These are phyloP conservation scores for Lymantria dispar DNA, from an alignment of 2,888 invertebrate genomes.

Conservation along the genomic window DNA sequence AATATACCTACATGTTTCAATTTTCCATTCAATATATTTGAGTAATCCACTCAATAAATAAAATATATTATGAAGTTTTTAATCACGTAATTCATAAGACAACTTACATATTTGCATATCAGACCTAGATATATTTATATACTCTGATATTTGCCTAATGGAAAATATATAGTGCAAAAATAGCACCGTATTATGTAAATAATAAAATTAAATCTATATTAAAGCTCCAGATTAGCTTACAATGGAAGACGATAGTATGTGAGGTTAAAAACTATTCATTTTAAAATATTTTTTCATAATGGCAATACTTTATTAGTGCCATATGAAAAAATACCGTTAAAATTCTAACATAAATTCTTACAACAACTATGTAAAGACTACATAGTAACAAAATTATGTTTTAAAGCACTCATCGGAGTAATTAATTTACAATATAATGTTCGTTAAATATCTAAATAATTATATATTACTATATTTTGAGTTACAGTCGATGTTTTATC, in stretches of 20 bases:
- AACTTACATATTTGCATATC: not conserved
- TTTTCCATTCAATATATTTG: no score
- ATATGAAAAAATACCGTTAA: not conserved
- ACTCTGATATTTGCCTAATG: slow-evolving; percentile 1
- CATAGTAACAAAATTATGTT: slow-evolving; percentile 18
- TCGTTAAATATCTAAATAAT: not conserved
- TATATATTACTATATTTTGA: no score
- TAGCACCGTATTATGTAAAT: slow-evolving; percentile 52
- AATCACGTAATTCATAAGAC: no score
- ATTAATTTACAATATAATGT: slow-evolving; percentile 20
- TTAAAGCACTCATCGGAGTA: slow-evolving; percentile 48
- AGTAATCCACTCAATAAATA: no score
- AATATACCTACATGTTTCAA: no score
- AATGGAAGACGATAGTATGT: slow-evolving; percentile 58
- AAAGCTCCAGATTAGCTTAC: slow-evolving; percentile 68
- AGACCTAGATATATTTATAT: not conserved
- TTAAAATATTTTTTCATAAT: slow-evolving; percentile 3
- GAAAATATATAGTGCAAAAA: slow-evolving; percentile 1
- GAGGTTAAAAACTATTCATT: slow-evolving; percentile 8
- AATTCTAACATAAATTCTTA: slow-evolving; percentile 3
- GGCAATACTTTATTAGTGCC: not conserved
- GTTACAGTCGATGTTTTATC: no score
- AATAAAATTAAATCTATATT: slow-evolving; percentile 59
- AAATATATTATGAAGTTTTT: no score
- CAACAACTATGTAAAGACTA: slow-evolving; percentile 12